Evolutionary conservation across 2,797 vertebrate genomes (phyloP), one percentile per base, ranked within the genome.

Genomic region (Sciurus carolinensis): DNA sequence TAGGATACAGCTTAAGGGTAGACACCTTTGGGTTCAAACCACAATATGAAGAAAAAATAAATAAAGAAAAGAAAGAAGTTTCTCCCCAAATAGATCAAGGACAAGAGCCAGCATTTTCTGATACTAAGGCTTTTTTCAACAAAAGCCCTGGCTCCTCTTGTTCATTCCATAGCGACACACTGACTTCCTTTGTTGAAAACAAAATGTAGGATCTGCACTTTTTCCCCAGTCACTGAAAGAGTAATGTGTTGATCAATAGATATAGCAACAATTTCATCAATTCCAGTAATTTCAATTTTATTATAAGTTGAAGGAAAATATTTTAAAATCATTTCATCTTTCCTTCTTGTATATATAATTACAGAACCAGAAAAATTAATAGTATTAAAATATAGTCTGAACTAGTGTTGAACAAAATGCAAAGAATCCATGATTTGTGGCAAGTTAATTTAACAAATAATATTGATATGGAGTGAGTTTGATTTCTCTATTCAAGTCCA

Each of bases 391-490:
- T 75, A 52, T 22, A 39, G 30, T 64, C 50, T 88, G 33, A 71
- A 69, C 6, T 28, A 72, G 36, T 7, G 3, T 72, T 72, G 54
- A 94, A 80, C 17, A 52, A 82, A 64, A 86, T 82, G 5, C 24
- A 24, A 73, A 72, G 30, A 90, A 83, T 83, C 10, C 59, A 12
- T 87, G 30, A 97, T 91, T 86, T 92, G 26, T n/a, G 47, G 13
- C 4, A 30, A 73, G 4, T 85, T 52, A 80, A 62, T 62, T 91
- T 77, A 54, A 7, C n/a, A 95, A 85, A 90, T 57, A 24, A 47
- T n/a, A 95, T n/a, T 24, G 11, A 57, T 22, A 15, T 42, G 36
- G 20, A 90, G 20, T 80, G 33, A 79, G 36, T 71, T 47, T 79
- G 57, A 82, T 18, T 67, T 62, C 62, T 47, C 18, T 83, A 14